Percentiles rank a stretch among this genome's conserved stretches.
phyloP scores from a whole-genome alignment of 1,140 invertebrate genomes.

The Mizuhopecten yessoensis region DNA sequence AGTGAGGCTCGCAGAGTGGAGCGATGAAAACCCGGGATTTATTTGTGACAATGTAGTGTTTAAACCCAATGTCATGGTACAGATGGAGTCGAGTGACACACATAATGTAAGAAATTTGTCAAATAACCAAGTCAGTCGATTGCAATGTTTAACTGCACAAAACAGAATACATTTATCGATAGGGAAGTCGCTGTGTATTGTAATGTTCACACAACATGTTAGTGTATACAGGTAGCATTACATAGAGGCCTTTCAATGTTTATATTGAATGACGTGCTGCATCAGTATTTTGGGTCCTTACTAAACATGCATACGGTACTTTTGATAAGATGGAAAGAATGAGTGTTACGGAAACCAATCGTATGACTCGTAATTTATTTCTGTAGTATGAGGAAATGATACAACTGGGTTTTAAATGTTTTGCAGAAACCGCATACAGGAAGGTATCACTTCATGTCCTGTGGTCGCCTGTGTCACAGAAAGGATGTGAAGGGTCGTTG shows the following conservation, averaged over 20 bases:
- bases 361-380: neutral
- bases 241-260: neutral
- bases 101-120: neutral
- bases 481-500: neutral
- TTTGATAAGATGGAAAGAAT: neutral
- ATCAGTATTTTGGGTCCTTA: neutral
- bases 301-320: neutral
- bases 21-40: neutral
- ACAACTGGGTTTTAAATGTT: conserved; percentile 33
- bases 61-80: conserved; percentile 3
- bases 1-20: too few species aligned
- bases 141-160: neutral
- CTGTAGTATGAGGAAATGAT: neutral
- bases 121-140: neutral
- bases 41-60: neutral
- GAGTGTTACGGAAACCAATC: neutral
- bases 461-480: neutral
- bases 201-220: neutral
- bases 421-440: conserved; percentile 23
- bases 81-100: neutral
- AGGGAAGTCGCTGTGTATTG: neutral
- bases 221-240: neutral
- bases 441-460: conserved; percentile 30
- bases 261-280: too few species aligned
- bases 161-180: neutral